These are phyloP conservation scores for Lamprotornis superbus DNA, from an alignment of 2,113 vertebrate species.

Conservation along the genomic window DNA sequence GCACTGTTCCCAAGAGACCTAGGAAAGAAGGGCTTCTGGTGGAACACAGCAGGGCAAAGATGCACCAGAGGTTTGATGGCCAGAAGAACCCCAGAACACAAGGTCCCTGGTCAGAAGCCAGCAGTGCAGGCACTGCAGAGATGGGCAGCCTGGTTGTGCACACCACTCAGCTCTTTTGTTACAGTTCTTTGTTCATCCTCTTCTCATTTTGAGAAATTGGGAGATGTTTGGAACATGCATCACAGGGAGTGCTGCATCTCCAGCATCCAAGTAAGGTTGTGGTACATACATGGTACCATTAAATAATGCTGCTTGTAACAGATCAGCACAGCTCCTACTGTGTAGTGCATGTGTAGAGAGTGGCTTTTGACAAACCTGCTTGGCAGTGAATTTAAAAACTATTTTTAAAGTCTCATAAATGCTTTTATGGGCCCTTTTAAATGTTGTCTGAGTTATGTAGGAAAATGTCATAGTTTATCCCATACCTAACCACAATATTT, in stretches of 20 bases:
- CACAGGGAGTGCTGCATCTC: neutral
- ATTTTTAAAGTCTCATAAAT: conserved; percentile 14
- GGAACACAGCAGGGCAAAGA: neutral
- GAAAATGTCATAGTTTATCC: conserved; percentile 13
- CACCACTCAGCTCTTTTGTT: neutral
- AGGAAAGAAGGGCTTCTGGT: neutral
- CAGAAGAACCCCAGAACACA: neutral
- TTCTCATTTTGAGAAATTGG: neutral
- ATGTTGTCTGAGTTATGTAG: neutral
- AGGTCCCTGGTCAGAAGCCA: neutral
- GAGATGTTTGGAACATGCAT: neutral
- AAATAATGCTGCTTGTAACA: neutral
- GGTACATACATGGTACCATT: neutral
- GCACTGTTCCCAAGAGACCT: neutral
- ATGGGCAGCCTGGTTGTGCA: neutral
- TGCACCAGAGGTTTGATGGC: neutral
- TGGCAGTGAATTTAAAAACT: conserved; percentile 28
- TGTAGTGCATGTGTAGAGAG: neutral
- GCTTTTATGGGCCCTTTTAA: conserved; percentile 13
- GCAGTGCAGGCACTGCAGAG: neutral
- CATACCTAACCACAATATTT: neutral
- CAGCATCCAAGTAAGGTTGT: neutral
- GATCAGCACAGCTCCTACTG: neutral
- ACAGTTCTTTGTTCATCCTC: neutral
- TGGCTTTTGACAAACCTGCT: conserved; percentile 5